A percentile compares a stretch with the other conserved stretches of the same genome.
phyloP scores from a whole-genome alignment of 2,888 invertebrate genomes.

The Archips crataeganus region DNA sequence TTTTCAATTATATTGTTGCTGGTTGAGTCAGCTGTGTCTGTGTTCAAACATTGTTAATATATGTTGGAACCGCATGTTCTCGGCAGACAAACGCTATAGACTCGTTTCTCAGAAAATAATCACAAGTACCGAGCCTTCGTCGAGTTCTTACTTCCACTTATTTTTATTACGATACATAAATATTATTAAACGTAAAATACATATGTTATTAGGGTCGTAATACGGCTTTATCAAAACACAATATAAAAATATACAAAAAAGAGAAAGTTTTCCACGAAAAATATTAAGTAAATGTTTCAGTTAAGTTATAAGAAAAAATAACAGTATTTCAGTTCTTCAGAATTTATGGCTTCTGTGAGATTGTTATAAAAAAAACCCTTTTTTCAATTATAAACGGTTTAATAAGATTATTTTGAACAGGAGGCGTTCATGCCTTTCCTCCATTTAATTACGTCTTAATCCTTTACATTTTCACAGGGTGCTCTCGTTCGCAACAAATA shows the following conservation, averaged over 20 bases:
- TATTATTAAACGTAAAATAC: constrained; percentile 18
- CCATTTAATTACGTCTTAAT: constrained; percentile 32
- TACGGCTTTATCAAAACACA: constrained; percentile 15
- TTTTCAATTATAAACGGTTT: constrained; percentile 26
- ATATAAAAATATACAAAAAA: constrained; percentile 17
- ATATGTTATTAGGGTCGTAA: constrained; percentile 3
- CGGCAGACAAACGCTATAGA: constrained; percentile 24
- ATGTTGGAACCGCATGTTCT: constrained; percentile 4
- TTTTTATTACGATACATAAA: constrained; percentile 27
- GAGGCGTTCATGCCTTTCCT: constrained; percentile 19
- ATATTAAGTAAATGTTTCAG: neutral
- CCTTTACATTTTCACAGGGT: constrained; percentile 26
- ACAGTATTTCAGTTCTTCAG: neutral
- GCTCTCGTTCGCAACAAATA: constrained; percentile 18
- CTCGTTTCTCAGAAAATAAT: constrained; percentile 43
- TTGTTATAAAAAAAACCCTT: constrained; percentile 24
- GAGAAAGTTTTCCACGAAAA: neutral
- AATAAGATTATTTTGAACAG: constrained; percentile 19
- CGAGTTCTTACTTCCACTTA: constrained; percentile 19
- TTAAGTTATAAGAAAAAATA: constrained; percentile 1
- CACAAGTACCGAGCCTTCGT: constrained; percentile 40
- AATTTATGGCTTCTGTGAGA: constrained; percentile 10
- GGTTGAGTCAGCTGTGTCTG: neutral
- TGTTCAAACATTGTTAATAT: constrained; percentile 17
- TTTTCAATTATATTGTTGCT: neutral